These are phyloP conservation scores for Papilio protenor DNA, from an alignment of 2,888 invertebrate species.

Conservation along the genomic window DNA sequence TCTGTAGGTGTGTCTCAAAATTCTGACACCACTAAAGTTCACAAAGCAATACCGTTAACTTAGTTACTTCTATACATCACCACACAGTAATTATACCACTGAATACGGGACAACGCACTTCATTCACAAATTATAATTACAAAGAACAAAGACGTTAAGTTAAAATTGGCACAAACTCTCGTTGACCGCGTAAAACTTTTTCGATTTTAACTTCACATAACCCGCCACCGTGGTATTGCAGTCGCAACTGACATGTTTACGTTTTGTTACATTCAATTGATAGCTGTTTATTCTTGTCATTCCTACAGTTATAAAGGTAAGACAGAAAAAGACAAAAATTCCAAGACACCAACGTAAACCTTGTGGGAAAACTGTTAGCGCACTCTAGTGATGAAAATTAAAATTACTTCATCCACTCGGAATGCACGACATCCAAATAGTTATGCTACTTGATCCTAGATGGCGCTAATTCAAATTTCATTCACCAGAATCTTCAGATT, in stretches of 20 bases:
- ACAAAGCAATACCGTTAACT: slow-evolving; percentile 73
- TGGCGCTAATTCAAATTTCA: slow-evolving; percentile 11
- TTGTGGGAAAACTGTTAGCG: neutral
- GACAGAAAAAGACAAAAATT: slow-evolving; percentile 50
- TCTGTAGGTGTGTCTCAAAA: slow-evolving; percentile 71
- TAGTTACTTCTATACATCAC: slow-evolving; percentile 57
- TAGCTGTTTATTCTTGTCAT: slow-evolving; percentile 55
- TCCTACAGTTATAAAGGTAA: slow-evolving; percentile 33
- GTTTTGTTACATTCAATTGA: slow-evolving; percentile 67
- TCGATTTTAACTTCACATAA: slow-evolving; percentile 47
- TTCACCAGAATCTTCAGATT: too few species aligned
- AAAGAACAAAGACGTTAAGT: slow-evolving; percentile 35
- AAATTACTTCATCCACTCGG: neutral
- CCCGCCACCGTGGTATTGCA: slow-evolving; percentile 64
- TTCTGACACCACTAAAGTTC: slow-evolving; percentile 68
- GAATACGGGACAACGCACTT: slow-evolving; percentile 29
- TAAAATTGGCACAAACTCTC: slow-evolving; percentile 35
- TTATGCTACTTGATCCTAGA: slow-evolving; percentile 18
- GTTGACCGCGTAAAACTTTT: slow-evolving; percentile 27
- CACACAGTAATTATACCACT: slow-evolving; percentile 8
- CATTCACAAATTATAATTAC: slow-evolving; percentile 32
- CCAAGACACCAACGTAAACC: slow-evolving; percentile 32
- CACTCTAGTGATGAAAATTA: slow-evolving; percentile 24
- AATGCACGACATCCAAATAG: neutral
- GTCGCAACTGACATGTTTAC: slow-evolving; percentile 65